Evolutionary conservation across 2,113 vertebrate genomes (phyloP), one percentile per base, ranked within the genome.

Genomic region (Smithornis capensis): DNA sequence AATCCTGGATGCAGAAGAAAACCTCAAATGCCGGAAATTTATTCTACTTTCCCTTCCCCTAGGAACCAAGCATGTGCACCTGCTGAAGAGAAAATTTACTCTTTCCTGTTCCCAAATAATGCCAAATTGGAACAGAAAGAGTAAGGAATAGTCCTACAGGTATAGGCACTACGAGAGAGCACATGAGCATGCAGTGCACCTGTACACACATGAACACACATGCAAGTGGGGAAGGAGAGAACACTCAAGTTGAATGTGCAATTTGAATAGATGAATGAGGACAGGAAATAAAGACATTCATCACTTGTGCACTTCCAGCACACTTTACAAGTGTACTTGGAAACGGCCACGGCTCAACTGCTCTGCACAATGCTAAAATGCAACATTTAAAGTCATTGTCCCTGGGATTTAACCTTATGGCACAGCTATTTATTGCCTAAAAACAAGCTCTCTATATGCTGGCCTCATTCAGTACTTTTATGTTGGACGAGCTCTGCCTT

Each of bases 1-100:
- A 96, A 95, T 95, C 90, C 77, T 91, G 63, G 69, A 95, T 92
- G 84, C 86, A 95, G 69, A 27, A 70, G 83, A 93, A 92, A 96
- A 96, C 71, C 80, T 93, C 53, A 53, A 78, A 88, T 40, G 19
- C 22, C 13, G 31, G 84, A 91, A 96, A 94, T 93, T 67, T 95
- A 83, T 95, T 91, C 83, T n/a, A 28, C 53, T 94, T 89, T 81
- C 57, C 69, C 49, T 60, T 70, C 55, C 67, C 76, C 52, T 91
- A 90, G 79, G 95, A 97, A 94, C 63, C 14, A 85, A 71, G 53
- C 62, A 85, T 68, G 69, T 87, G 68, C 80, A 81, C 71, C 71
- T 89, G 67, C 73, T 82, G 52, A 92, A 87, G 44, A 91, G 75
- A 33, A 80, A 55, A 50, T 94, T 89, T 83, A 65, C 80, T 71